A percentile compares a stretch with the other conserved stretches of the same genome.
phyloP scores from a whole-genome alignment of 1,140 invertebrate genomes.

The Pseudomyrmex dendroicus region DNA sequence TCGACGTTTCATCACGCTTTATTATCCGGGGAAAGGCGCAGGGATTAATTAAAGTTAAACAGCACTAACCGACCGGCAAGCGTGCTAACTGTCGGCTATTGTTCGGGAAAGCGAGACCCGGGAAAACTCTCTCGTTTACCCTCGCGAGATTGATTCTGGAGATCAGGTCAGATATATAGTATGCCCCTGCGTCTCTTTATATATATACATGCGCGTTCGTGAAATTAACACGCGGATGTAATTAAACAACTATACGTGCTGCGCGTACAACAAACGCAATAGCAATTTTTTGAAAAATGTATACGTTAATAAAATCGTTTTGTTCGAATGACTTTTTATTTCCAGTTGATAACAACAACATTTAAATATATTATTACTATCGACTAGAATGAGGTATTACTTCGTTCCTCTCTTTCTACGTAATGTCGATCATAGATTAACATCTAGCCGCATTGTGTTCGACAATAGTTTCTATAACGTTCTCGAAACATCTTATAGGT shows the following conservation, averaged over 20 bases:
- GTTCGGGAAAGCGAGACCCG: constrained; percentile 55
- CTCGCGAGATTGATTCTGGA: constrained; percentile 23
- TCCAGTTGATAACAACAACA: constrained; percentile 77
- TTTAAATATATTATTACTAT: constrained; percentile 72
- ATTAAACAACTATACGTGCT: too few species aligned
- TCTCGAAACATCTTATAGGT: background rate
- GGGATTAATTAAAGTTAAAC: constrained; percentile 83
- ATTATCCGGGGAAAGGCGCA: constrained; percentile 65
- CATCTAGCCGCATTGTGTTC: constrained; percentile 12
- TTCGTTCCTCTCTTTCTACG: constrained; percentile 65
- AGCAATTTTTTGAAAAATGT: background rate
- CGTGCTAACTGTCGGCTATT: constrained; percentile 76
- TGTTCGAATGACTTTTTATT: constrained; percentile 68
- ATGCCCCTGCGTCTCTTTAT: background rate
- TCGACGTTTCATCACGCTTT: constrained; percentile 80
- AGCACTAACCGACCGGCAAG: constrained; percentile 77
- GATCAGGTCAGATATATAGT: background rate
- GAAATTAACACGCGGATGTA: background rate
- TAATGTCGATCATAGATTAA: constrained; percentile 67
- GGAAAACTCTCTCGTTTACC: constrained; percentile 32
- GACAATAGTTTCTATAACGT: background rate
- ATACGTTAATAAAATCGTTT: constrained; percentile 3
- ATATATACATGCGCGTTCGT: background rate
- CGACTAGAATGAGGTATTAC: constrained; percentile 77
- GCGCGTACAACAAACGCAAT: too few species aligned